These are phyloP conservation scores for Ceraclea dissimilis DNA, from an alignment of 2,888 invertebrate species.

Conservation along the genomic window DNA sequence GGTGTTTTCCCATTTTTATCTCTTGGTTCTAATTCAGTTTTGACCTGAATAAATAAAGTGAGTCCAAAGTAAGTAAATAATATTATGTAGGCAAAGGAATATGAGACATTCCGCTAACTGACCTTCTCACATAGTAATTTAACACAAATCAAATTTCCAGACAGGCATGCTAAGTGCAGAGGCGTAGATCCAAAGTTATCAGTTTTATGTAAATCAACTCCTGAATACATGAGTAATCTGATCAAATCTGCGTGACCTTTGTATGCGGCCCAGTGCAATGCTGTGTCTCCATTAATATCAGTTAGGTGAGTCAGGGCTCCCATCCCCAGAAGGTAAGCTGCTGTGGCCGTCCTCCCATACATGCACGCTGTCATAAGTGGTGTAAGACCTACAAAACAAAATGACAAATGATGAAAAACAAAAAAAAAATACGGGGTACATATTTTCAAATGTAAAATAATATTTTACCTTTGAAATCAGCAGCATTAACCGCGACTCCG, in stretches of 20 bases:
- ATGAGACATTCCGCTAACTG: conserved; percentile 23
- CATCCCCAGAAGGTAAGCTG: conserved; percentile 84
- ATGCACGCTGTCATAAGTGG: conserved; percentile 89
- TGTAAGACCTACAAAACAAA: conserved; percentile 54
- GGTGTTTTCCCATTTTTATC: conserved; percentile 93
- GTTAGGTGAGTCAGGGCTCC: conserved; percentile 79
- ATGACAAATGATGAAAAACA: background rate
- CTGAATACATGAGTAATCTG: conserved; percentile 81
- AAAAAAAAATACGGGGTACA: background rate
- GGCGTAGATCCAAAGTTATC: conserved; percentile 92
- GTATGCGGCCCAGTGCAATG: conserved; percentile 91
- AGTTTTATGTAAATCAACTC: conserved; percentile 80
- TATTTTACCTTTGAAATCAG: conserved; percentile 72
- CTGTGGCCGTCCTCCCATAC: conserved; percentile 86
- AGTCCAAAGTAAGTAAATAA: background rate
- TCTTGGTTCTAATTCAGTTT: conserved; percentile 75
- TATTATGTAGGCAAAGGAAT: too few species aligned
- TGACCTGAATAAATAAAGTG: conserved; percentile 50
- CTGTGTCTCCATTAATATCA: conserved; percentile 89
- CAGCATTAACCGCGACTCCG: conserved; percentile 82
- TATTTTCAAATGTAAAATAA: background rate
- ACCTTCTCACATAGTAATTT: conserved; percentile 83
- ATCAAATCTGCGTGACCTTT: conserved; percentile 87
- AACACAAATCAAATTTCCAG: conserved; percentile 81
- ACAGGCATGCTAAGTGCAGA: conserved; percentile 80